These are phyloP conservation scores for Etheostoma cragini DNA, from an alignment of 2,113 vertebrate species.

Conservation along the genomic window DNA sequence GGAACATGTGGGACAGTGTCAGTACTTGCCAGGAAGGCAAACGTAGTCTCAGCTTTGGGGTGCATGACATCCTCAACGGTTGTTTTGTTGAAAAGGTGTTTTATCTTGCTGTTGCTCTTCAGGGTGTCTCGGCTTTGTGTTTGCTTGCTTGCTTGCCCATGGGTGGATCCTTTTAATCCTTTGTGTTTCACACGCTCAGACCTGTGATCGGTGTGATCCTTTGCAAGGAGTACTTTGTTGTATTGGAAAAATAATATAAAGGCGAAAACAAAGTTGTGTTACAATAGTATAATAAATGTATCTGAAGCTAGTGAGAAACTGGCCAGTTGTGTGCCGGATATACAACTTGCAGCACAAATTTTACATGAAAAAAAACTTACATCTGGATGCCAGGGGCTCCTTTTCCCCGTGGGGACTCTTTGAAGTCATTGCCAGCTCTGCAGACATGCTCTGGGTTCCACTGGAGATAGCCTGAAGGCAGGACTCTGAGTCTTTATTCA, in stretches of 20 bases:
- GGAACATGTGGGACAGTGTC: neutral
- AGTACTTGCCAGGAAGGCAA: slow-evolving; percentile 17
- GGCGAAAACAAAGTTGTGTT: neutral
- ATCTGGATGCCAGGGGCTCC: slow-evolving; percentile 35
- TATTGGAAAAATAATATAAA: slow-evolving; percentile 26
- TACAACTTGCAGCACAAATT: slow-evolving; percentile 39
- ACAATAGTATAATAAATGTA: neutral
- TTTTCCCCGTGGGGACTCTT: slow-evolving; percentile 48
- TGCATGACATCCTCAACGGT: slow-evolving; percentile 14
- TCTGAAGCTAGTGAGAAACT: neutral
- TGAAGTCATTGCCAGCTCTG: slow-evolving; percentile 62
- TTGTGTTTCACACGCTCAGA: slow-evolving; percentile 35
- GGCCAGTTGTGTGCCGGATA: neutral
- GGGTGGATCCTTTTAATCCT: slow-evolving; percentile 40
- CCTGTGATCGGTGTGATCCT: slow-evolving; percentile 32
- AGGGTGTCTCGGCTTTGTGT: slow-evolving; percentile 40
- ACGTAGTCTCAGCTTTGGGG: neutral
- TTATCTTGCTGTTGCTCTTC: slow-evolving; percentile 43
- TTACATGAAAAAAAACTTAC: slow-evolving; percentile 28
- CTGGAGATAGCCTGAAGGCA: slow-evolving; percentile 43
- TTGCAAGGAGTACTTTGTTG: slow-evolving; percentile 10
- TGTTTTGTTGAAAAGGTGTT: slow-evolving; percentile 31
- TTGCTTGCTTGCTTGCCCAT: slow-evolving; percentile 27
- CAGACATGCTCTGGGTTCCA: slow-evolving; percentile 35
- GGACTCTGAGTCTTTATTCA: slow-evolving; percentile 58